phyloP scores from a whole-genome alignment of 1,140 invertebrate genomes.

The Goniozus legneri region DNA sequence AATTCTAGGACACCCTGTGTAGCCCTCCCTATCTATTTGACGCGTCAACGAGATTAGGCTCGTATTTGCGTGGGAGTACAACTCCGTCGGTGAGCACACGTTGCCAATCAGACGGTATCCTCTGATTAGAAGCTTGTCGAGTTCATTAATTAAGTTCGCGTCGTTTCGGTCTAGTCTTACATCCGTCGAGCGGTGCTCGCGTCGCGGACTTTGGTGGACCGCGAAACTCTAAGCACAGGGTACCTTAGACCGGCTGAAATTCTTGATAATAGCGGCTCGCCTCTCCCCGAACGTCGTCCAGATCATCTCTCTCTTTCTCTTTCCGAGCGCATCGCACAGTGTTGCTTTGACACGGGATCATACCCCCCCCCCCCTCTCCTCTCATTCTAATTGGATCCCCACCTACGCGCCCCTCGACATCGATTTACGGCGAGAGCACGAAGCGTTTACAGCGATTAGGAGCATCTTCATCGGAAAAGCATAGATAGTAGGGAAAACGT shows the following conservation, averaged over 20 bases:
- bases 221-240: too few relatives aligned
- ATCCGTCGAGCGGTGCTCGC: too few relatives aligned
- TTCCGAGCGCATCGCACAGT: background rate
- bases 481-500: background rate
- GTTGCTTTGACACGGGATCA: too few relatives aligned
- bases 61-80: constrained; percentile 33
- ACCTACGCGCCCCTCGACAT: too few relatives aligned
- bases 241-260: too few relatives aligned
- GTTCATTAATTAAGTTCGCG: constrained; percentile 39
- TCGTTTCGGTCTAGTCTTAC: constrained; percentile 28
- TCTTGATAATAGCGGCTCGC: too few relatives aligned
- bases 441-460: background rate
- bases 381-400: constrained; percentile 16
- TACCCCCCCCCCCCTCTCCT: background rate
- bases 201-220: too few relatives aligned
- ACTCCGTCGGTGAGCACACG: constrained; percentile 18
- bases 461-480: constrained; percentile 1
- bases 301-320: background rate
- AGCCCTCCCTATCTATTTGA: too few relatives aligned
- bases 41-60: constrained; percentile 36
- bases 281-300: background rate
- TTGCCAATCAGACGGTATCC: constrained; percentile 41
- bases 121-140: constrained; percentile 45
- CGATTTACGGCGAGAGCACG: constrained; percentile 11
- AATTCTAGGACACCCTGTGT: too few relatives aligned